These are phyloP conservation scores for Lophotis ruficrista DNA, from an alignment of 2,113 vertebrate genomes.

Conservation along the genomic window DNA sequence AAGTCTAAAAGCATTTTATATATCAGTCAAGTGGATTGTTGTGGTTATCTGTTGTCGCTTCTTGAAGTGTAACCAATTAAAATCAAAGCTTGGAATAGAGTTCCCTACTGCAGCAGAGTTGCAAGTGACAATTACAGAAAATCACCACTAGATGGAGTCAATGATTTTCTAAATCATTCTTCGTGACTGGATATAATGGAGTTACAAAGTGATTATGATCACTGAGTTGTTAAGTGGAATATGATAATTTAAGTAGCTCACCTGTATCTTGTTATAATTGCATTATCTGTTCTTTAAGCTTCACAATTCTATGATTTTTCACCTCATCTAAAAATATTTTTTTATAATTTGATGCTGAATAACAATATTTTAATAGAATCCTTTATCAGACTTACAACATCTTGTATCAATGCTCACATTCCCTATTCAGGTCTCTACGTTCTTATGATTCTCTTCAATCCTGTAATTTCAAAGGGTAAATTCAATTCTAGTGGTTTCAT, in stretches of 20 bases:
- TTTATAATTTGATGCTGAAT: slow-evolving; percentile 36
- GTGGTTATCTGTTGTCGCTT: background rate
- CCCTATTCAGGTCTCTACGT: background rate
- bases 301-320: slow-evolving; percentile 53
- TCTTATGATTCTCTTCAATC: background rate
- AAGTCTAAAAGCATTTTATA: background rate
- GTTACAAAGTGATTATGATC: slow-evolving; percentile 47
- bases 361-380: slow-evolving; percentile 41
- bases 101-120: background rate
- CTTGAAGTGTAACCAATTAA: background rate
- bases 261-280: slow-evolving; percentile 60
- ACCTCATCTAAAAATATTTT: slow-evolving; percentile 14
- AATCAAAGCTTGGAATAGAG: background rate
- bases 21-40: background rate
- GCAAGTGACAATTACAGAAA: slow-evolving; percentile 38
- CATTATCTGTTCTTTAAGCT: slow-evolving; percentile 43
- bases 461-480: background rate
- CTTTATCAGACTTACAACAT: background rate
- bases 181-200: background rate
- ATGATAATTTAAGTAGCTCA: slow-evolving; percentile 66
- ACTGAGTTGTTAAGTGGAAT: slow-evolving; percentile 45
- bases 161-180: slow-evolving; percentile 71
- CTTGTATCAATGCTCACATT: background rate
- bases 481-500: background rate
- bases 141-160: slow-evolving; percentile 78